phyloP scores from a whole-genome alignment of 2,888 invertebrate species.

The Torymus auratus region DNA sequence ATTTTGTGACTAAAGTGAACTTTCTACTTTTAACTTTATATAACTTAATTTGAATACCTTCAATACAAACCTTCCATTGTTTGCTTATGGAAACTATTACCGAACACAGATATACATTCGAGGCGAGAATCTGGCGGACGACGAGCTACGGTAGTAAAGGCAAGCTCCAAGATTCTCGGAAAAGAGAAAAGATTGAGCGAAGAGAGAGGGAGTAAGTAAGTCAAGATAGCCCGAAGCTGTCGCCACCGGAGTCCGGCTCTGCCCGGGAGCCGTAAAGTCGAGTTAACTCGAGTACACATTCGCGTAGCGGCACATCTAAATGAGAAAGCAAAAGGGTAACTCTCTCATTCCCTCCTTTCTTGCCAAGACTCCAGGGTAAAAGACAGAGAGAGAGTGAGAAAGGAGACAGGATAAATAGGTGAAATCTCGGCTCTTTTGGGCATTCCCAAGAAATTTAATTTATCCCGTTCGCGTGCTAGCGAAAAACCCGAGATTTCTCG shows the following conservation, averaged over 20 bases:
- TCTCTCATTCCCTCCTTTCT: background rate
- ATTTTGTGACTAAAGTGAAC: too few relatives aligned
- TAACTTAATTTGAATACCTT: too few relatives aligned
- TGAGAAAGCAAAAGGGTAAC: conserved; percentile 38
- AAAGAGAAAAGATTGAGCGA: background rate
- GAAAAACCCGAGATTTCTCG: too few relatives aligned
- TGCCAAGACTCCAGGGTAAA: background rate
- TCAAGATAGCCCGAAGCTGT: conserved; percentile 12
- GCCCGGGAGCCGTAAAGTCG: conserved; percentile 26
- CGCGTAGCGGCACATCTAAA: conserved; percentile 33
- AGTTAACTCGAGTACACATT: conserved; percentile 43
- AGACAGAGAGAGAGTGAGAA: conserved; percentile 25
- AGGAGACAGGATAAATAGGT: conserved; percentile 28
- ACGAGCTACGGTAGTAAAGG: too few relatives aligned
- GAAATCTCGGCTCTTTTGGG: conserved; percentile 50
- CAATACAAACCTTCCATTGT: too few relatives aligned
- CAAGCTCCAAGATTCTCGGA: background rate
- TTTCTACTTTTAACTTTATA: too few relatives aligned
- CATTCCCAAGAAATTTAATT: conserved; percentile 48
- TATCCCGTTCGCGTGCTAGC: conserved; percentile 19
- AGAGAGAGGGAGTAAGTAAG: conserved; percentile 8
- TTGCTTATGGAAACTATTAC: too few relatives aligned
- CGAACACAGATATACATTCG: too few relatives aligned
- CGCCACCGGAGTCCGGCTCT: conserved; percentile 40
- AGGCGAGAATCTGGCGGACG: too few relatives aligned